Conservation (phyloP, 2,797 vertebrate genomes). For the Prunella strophiata region DNA sequence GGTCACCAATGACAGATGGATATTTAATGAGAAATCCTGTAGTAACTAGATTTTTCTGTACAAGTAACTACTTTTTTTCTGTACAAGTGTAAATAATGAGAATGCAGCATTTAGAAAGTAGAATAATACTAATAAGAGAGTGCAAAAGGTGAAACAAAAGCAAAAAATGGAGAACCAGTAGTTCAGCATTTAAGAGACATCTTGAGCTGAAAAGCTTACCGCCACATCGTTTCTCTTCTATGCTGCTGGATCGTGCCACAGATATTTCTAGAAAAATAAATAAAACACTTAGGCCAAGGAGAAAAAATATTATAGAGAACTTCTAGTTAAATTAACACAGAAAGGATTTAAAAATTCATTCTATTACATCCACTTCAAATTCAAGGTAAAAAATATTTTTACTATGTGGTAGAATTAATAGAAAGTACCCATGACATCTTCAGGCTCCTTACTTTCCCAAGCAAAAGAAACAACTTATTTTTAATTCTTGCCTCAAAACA, state of each 20-base stretch:
- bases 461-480: background rate
- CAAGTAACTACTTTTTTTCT: background rate
- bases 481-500: background rate
- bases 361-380: background rate
- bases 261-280: conserved; percentile 87
- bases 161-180: background rate
- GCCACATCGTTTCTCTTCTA: conserved; percentile 91
- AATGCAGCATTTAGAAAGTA: background rate
- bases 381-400: background rate
- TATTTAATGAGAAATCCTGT: conserved; percentile 32
- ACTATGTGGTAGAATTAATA: background rate
- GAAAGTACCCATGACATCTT: background rate
- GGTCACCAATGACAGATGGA: background rate
- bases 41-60: background rate
- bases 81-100: conserved; percentile 14
- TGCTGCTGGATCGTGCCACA: conserved; percentile 91
- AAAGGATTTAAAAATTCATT: background rate
- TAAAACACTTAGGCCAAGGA: background rate
- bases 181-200: background rate
- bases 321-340: background rate
- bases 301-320: background rate
- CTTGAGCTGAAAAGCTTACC: conserved; percentile 74
- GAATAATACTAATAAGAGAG: background rate
- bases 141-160: conserved; percentile 16
- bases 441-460: background rate